Evolutionary conservation across 2,888 invertebrate species (phyloP).

Genomic region (Drosophila demipolita): DNA sequence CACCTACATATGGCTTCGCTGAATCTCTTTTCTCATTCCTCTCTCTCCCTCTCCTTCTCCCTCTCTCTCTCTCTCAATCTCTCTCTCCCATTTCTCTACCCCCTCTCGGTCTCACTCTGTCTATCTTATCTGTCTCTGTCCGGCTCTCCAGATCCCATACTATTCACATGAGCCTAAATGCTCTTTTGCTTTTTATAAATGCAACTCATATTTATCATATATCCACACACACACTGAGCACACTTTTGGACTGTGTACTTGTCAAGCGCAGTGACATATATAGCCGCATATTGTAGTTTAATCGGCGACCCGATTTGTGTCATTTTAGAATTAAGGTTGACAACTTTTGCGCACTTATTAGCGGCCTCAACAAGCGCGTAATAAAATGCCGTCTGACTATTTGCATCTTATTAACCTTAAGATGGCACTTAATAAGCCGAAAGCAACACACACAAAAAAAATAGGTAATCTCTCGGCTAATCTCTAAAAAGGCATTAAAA

Average conservation of each 20-base stretch:
- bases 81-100: no score
- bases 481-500: not conserved
- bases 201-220: slow-evolving; percentile 65
- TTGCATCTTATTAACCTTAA: slow-evolving; percentile 39
- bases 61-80: not conserved
- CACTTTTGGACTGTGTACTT: slow-evolving; percentile 2
- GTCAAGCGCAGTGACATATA: slow-evolving; percentile 43
- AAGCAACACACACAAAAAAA: not conserved
- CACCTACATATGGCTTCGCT: slow-evolving; percentile 56
- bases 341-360: slow-evolving; percentile 26
- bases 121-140: not conserved
- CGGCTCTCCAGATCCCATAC: not conserved
- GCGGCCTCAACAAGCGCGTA: slow-evolving; percentile 26
- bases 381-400: slow-evolving; percentile 23
- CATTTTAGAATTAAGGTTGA: slow-evolving; percentile 51
- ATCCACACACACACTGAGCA: slow-evolving; percentile 2
- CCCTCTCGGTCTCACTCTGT: not conserved
- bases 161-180: slow-evolving; percentile 7
- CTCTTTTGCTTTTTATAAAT: slow-evolving; percentile 66
- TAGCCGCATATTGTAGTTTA: slow-evolving; percentile 20
- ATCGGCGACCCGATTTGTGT: slow-evolving; percentile 52
- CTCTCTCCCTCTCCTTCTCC: not conserved
- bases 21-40: slow-evolving; percentile 23
- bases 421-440: not conserved
- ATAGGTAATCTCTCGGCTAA: not conserved